phyloP scores from a whole-genome alignment of 2,113 vertebrate genomes.

The Lamprotornis superbus region DNA sequence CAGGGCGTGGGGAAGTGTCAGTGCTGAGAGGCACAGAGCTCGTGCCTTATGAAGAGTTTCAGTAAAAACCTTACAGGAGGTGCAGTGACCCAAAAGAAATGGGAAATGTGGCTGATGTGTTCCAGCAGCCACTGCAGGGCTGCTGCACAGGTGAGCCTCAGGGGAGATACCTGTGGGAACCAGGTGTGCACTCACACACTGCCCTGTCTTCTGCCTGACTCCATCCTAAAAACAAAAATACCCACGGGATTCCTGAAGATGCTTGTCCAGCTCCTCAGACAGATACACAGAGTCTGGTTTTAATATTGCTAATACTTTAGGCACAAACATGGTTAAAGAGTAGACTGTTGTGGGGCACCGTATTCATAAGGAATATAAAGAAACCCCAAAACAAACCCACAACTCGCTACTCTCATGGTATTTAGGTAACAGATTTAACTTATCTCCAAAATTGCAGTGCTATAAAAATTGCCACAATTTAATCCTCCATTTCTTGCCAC shows the following conservation, averaged over 20 bases:
- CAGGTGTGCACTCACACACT: not conserved
- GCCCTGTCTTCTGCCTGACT: not conserved
- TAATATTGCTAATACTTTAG: not conserved
- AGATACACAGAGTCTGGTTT: not conserved
- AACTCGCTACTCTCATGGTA: rapidly evolving
- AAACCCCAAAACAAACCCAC: not conserved
- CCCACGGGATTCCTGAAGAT: not conserved
- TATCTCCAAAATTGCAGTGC: not conserved
- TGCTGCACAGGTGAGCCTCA: not conserved
- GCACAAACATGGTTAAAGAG: not conserved
- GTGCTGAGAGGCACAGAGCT: not conserved
- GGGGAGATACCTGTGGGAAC: not conserved
- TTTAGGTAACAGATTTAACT: not conserved
- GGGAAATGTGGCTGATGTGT: not conserved
- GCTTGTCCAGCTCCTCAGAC: not conserved
- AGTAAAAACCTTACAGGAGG: not conserved
- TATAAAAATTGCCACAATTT: not conserved
- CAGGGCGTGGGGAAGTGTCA: not conserved
- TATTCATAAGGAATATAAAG: not conserved
- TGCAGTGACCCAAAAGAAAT: not conserved
- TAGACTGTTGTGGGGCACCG: not conserved
- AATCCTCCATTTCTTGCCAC: not conserved
- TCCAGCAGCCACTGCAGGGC: not conserved
- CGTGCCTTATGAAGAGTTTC: not conserved
- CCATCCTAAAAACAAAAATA: not conserved